A percentile compares a stretch with the other conserved stretches of the same genome.
phyloP scores from a whole-genome alignment of 2,113 vertebrate species.

The Crotalus helleri region DNA sequence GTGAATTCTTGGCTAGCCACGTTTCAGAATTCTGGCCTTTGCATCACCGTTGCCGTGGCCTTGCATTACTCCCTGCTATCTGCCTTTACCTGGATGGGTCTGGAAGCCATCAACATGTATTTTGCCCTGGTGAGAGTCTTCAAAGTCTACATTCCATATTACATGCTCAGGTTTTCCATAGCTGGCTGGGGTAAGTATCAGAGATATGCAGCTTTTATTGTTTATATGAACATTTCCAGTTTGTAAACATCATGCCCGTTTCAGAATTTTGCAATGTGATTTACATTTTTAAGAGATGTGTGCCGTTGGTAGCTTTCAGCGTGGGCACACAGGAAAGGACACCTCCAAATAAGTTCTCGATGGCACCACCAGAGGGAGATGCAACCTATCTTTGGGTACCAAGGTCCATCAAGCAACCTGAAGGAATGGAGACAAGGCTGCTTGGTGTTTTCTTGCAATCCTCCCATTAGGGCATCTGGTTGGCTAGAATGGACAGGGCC shows the following conservation, averaged over 20 bases:
- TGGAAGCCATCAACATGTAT: conserved; percentile 88
- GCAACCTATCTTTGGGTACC: not conserved
- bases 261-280: not conserved
- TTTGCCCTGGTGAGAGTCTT: conserved; percentile 87
- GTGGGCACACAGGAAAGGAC: not conserved
- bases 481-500: not conserved
- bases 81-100: conserved; percentile 88
- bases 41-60: conserved; percentile 66
- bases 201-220: not conserved
- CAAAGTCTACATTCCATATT: conserved; percentile 81
- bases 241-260: not conserved
- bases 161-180: conserved; percentile 83
- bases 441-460: not conserved
- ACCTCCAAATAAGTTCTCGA: not conserved
- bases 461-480: not conserved
- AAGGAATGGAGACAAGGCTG: not conserved
- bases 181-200: conserved; percentile 84
- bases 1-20: conserved; percentile 79
- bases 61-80: conserved; percentile 86
- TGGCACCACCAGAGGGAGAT: not conserved
- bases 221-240: not conserved
- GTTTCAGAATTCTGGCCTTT: conserved; percentile 70
- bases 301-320: not conserved
- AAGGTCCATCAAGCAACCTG: not conserved
- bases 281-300: not conserved